Conservation (phyloP, 2,797 vertebrate genomes). For the Sebastes miniatus region DNA sequence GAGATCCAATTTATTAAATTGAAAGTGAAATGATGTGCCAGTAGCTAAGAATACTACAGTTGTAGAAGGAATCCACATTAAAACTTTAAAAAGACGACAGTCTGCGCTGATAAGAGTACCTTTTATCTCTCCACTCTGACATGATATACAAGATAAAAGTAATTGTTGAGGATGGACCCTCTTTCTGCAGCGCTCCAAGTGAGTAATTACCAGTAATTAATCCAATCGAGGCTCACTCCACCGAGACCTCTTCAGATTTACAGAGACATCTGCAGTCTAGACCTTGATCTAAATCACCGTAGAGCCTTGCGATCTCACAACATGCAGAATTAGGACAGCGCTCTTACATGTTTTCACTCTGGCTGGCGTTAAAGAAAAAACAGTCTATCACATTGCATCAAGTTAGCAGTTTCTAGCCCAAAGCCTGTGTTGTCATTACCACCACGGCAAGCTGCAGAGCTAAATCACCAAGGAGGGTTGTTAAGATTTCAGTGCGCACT, state of each 20-base stretch:
- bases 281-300: slow-evolving; percentile 65
- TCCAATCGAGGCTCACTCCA: slow-evolving; percentile 60
- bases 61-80: slow-evolving; percentile 16
- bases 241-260: slow-evolving; percentile 65
- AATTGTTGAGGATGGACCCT: slow-evolving; percentile 57
- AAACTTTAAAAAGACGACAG: slow-evolving; percentile 41
- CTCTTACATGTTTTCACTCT: slow-evolving; percentile 16
- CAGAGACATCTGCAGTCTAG: slow-evolving; percentile 60
- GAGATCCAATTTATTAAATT: slow-evolving; percentile 46
- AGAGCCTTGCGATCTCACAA: slow-evolving; percentile 16
- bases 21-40: slow-evolving; percentile 40
- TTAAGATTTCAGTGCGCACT: slow-evolving; percentile 40
- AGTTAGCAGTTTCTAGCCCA: slow-evolving; percentile 22
- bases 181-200: slow-evolving; percentile 48
- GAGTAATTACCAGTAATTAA: slow-evolving; percentile 75
- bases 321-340: slow-evolving; percentile 33
- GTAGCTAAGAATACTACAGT: slow-evolving; percentile 23
- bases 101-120: slow-evolving; percentile 33
- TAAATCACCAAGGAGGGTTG: slow-evolving; percentile 33
- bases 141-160: slow-evolving; percentile 68
- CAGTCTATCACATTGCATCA: slow-evolving; percentile 16
- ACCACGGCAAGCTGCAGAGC: slow-evolving; percentile 19
- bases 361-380: background rate
- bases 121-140: slow-evolving; percentile 59
- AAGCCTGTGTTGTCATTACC: slow-evolving; percentile 31